Evolutionary conservation across 2,113 vertebrate species (phyloP), one percentile per base, ranked within the genome.

Genomic region (Taxidea taxus): DNA sequence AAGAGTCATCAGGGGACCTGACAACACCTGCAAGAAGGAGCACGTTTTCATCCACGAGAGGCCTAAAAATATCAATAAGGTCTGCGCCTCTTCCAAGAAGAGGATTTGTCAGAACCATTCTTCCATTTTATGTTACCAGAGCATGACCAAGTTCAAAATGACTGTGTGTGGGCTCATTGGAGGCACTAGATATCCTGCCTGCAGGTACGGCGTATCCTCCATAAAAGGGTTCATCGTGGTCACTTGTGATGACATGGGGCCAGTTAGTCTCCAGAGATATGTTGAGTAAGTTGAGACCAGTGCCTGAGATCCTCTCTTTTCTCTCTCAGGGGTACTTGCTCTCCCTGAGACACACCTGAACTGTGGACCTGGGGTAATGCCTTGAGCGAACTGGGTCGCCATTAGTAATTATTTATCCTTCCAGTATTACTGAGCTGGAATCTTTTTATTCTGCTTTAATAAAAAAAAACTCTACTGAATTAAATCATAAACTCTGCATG

Each of bases 21-120:
- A 97, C 44, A 47, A 88, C 94, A 82, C 90, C 4, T 98, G 98
- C 85, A 98, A 90, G 91, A 94, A 72, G 31, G 64, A 95, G 34
- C 98, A 98, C 0, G 64, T 97, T 80, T 98, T 98, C 87, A 94
- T 98, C 90, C 97, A 98, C 0, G 97, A 98, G 94, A 95, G 96
- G 75, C 95, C 97, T 37, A 91, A 56, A 54, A 88, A 90, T 29
- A 91, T 98, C 94, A 97, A 97, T 1, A 90, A 25, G 2, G 12
- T 98, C 23, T 98, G 97, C 70, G 10, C 5, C 18, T 96, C 97
- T 74, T 44, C 75, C 84, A 96, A 90, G 56, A 94, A 21, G 51
- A 7, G 20, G 80, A 4, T n/a, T 49, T 98, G 98, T 47, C 75
- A 21, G 72, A 97, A 97, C 66, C 39, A 78, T 6, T 85, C 96